These are phyloP conservation scores for Pemphredon lugubris DNA, from an alignment of 2,888 invertebrate genomes.

Conservation along the genomic window DNA sequence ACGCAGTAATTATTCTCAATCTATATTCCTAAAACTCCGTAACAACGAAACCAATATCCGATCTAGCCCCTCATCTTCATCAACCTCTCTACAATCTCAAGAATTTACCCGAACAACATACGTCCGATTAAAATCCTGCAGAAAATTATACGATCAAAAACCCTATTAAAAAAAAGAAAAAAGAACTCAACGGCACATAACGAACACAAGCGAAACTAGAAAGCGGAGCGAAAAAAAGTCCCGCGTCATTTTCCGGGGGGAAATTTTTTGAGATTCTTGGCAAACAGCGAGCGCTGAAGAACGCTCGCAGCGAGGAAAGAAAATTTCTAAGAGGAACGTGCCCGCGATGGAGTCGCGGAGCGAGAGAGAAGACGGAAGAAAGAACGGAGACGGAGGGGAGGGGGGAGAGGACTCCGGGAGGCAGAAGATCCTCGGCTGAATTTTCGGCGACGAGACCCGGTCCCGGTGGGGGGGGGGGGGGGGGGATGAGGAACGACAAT, in stretches of 20 bases:
- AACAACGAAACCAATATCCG: no score
- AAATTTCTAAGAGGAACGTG: conserved; percentile 24
- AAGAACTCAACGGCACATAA: no score
- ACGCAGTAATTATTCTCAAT: no score
- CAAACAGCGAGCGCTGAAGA: conserved; percentile 45
- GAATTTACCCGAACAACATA: no score
- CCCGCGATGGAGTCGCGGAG: conserved; percentile 2
- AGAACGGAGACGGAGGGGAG: conserved; percentile 20
- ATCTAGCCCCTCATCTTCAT: no score
- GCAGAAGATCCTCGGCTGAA: conserved; percentile 56
- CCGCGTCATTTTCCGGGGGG: conserved; percentile 7
- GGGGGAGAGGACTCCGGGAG: conserved; percentile 35
- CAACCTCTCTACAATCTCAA: no score
- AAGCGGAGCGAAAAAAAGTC: neutral
- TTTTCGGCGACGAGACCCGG: conserved; percentile 63
- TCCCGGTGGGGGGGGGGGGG: no score
- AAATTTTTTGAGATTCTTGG: conserved; percentile 48
- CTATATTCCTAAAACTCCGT: no score
- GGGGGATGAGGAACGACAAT: conserved; percentile 77
- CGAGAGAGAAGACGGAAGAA: conserved; percentile 3
- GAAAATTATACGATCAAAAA: no score
- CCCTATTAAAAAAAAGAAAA: no score
- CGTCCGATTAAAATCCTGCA: no score
- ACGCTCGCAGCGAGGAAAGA: conserved; percentile 16
- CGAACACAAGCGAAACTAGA: no score